phyloP scores from a whole-genome alignment of 2,113 vertebrate genomes.

The Scytalopus superciliaris region DNA sequence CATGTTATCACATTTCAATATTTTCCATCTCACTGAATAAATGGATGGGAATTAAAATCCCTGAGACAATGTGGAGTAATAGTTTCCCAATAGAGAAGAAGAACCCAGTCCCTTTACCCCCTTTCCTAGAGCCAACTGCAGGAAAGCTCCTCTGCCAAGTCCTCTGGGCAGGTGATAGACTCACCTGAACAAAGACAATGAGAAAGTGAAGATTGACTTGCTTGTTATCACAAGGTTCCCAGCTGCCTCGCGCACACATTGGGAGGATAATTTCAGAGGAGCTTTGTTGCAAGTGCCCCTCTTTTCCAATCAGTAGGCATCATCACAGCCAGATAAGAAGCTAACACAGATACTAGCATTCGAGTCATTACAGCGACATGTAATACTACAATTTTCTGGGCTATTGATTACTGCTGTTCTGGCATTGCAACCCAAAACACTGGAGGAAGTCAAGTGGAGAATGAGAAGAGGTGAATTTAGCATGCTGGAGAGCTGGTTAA shows the following conservation, averaged over 20 bases:
- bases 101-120: neutral
- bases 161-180: neutral
- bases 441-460: slow-evolving; percentile 1
- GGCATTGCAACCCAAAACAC: slow-evolving; percentile 9
- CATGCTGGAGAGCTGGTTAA: neutral
- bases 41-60: neutral
- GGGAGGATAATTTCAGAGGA: slow-evolving; percentile 33
- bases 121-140: neutral
- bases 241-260: neutral
- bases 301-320: slow-evolving; percentile 34
- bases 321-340: neutral
- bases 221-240: slow-evolving; percentile 12
- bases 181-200: neutral
- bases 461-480: neutral
- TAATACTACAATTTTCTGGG: slow-evolving; percentile 26
- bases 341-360: neutral
- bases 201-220: slow-evolving; percentile 46
- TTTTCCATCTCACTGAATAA: neutral
- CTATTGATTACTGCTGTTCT: slow-evolving; percentile 42
- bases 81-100: neutral
- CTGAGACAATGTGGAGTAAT: neutral
- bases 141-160: slow-evolving; percentile 4
- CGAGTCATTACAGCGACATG: neutral
- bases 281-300: neutral
- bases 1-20: neutral